Evolutionary conservation across 2,113 vertebrate species (phyloP).

Genomic region (Odocoileus virginianus): DNA sequence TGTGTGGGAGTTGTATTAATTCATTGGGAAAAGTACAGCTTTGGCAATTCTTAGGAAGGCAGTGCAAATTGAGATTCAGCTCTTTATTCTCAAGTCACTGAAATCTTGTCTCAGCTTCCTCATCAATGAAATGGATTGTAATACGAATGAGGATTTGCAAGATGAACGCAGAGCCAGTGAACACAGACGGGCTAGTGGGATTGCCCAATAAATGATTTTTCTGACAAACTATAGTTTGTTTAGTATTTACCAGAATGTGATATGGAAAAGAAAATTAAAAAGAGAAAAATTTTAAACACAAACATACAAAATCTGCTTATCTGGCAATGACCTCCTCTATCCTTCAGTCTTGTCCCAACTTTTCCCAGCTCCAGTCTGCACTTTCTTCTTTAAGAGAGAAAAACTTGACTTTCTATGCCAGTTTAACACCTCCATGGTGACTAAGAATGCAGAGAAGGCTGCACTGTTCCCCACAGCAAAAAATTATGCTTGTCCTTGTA

Average conservation of each 20-base stretch:
- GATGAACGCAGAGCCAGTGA: not conserved
- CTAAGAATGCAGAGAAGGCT: not conserved
- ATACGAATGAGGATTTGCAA: not conserved
- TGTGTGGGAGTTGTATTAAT: not conserved
- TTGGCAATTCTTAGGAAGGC: not conserved
- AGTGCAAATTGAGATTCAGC: not conserved
- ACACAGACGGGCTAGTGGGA: not conserved
- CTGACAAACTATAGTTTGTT: not conserved
- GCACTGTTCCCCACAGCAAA: not conserved
- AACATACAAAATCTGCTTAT: not conserved
- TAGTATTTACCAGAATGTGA: not conserved
- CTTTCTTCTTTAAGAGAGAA: not conserved
- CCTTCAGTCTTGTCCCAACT: not conserved
- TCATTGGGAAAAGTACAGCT: not conserved
- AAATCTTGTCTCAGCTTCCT: not conserved
- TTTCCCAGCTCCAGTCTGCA: not conserved
- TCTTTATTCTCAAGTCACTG: not conserved
- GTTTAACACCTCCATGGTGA: not conserved
- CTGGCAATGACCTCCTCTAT: not conserved
- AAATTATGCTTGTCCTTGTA: not conserved
- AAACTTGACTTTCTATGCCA: not conserved
- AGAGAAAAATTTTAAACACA: not conserved
- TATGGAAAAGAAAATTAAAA: not conserved
- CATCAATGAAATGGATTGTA: not conserved
- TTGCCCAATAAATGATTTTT: not conserved